A percentile compares a stretch with the other conserved stretches of the same genome.
phyloP scores from a whole-genome alignment of 2,113 vertebrate genomes.

The Rhinoderma darwinii region DNA sequence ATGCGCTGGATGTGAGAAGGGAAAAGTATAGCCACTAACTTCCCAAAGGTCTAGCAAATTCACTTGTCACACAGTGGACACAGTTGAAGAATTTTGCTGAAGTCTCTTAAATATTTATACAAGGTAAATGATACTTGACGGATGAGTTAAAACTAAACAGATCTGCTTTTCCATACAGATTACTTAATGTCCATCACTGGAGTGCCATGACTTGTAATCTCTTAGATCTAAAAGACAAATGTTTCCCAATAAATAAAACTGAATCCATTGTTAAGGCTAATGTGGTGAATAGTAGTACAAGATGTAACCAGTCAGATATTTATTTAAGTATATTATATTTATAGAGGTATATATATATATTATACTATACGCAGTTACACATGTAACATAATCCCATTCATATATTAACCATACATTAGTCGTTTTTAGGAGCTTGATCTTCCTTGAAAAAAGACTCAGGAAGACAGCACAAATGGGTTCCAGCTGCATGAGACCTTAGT shows the following conservation, averaged over 20 bases:
- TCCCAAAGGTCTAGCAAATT: background rate
- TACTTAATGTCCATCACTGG: background rate
- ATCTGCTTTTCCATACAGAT: background rate
- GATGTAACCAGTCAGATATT: background rate
- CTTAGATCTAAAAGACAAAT: background rate
- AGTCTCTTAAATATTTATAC: slow-evolving; percentile 12
- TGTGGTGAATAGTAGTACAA: no score
- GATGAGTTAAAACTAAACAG: background rate
- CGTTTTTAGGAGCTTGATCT: background rate
- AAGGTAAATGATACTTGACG: background rate
- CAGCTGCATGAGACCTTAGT: background rate
- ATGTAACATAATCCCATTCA: background rate
- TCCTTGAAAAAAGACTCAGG: background rate
- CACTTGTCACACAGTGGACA: background rate
- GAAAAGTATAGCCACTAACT: background rate
- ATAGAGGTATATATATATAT: background rate
- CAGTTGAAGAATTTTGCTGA: background rate
- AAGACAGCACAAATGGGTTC: background rate
- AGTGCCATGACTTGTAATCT: background rate
- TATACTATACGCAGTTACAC: background rate
- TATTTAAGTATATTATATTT: background rate
- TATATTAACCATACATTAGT: background rate
- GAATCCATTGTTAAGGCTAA: background rate
- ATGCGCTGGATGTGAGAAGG: background rate
- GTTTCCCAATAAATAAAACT: background rate